Percentiles rank a stretch among this genome's conserved stretches.
These are phyloP conservation scores for Seriola rivoliana DNA, from an alignment of 2,113 vertebrate genomes.

Conservation along the genomic window DNA sequence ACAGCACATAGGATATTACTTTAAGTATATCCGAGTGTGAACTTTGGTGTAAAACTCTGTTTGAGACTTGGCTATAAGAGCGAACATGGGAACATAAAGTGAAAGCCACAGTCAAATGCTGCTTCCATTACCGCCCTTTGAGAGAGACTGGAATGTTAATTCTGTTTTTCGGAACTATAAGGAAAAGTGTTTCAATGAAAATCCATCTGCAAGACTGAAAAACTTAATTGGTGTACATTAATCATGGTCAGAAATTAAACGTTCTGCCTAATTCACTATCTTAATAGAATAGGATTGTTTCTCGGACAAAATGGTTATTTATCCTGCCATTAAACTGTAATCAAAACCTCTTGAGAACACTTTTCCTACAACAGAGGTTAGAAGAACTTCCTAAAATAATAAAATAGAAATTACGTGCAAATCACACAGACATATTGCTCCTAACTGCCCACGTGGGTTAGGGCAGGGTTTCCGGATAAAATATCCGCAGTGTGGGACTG, in stretches of 20 bases:
- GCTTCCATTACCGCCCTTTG: conserved; percentile 44
- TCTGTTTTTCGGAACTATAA: conserved; percentile 25
- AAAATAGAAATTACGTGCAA: conserved; percentile 28
- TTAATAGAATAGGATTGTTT: conserved; percentile 2
- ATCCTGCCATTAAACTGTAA: conserved; percentile 28
- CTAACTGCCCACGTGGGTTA: conserved; percentile 21
- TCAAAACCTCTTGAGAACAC: conserved; percentile 4
- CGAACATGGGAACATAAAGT: conserved; percentile 4
- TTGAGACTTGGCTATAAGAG: conserved; percentile 18
- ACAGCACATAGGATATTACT: conserved; percentile 16
- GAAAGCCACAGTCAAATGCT: conserved; percentile 45
- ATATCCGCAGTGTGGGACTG: conserved; percentile 43
- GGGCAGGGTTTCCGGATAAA: conserved; percentile 18
- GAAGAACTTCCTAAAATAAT: conserved; percentile 31
- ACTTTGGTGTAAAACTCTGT: conserved; percentile 34
- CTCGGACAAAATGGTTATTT: conserved; percentile 21
- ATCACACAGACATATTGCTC: conserved; percentile 23
- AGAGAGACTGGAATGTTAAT: conserved; percentile 44
- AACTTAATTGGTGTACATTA: conserved; percentile 12
- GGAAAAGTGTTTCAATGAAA: conserved; percentile 10
- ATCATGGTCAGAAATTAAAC: conserved; percentile 44
- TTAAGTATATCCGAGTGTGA: conserved; percentile 26
- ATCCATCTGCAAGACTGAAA: conserved; percentile 13
- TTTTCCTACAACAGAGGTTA: conserved; percentile 16
- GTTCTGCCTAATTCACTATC: conserved; percentile 4